Evolutionary conservation across 2,888 invertebrate species (phyloP), one percentile per base, ranked within the genome.

Genomic region (Drosophila stalkeri): DNA sequence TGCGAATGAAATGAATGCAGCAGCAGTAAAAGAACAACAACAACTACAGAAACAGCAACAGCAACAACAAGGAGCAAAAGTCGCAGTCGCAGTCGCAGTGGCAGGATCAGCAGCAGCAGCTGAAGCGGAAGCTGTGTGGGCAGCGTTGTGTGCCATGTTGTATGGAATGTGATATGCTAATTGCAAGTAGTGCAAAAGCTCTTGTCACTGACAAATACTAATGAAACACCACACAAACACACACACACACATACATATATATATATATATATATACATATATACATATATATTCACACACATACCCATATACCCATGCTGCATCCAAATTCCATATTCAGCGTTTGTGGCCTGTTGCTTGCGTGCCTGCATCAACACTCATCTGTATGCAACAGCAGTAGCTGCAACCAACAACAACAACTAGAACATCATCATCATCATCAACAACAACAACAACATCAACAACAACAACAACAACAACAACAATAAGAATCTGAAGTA

Each of bases 151-250:
- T 60, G 59, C 43, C 64, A 73, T 63, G 39, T 59, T 59, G 31
- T 65, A 55, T 52, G 69, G 73, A 80, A 62, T 72, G 78, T 59
- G 59, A 64, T 73, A 54, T 55, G 37, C 65, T 72, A 66, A 72
- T 63, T 59, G 61, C 67, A 59, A 68, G 46, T 39, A 23, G 47
- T 64, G 68, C 56, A 62, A 44, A 23, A 49, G 39, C 59, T 65
- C 35, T 51, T 68, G 73, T 68, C 44, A 77, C 77, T 77, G 68
- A 72, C 72, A 68, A 62, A 47, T 60, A 77, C 64, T 68, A 64
- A 77, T 55, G 31, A 39, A 43, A 59, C 46, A 47, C 31, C n/a
- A 59, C 35, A 23, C n/a, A 61, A n/a, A n/a, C n/a, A n/a, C 41
- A 57, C 44, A 43, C 16, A 67, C 46, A 31, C 27, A 35, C 23